Evolutionary conservation across 2,888 invertebrate species (phyloP).

Genomic region (Meganola albula): DNA sequence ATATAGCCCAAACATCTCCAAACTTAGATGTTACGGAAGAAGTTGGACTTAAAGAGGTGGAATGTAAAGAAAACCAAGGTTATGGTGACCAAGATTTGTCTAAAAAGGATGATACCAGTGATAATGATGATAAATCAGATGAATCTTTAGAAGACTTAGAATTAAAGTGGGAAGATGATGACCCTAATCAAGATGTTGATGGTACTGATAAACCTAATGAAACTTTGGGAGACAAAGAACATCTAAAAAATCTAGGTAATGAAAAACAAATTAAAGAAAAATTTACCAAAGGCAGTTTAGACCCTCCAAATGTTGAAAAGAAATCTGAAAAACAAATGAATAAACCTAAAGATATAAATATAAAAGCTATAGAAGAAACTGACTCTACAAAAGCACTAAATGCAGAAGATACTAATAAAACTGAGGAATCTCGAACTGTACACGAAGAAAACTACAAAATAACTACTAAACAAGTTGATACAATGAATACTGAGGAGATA

Average conservation of each 20-base stretch:
- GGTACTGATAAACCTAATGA: too few relatives aligned
- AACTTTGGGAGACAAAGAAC: too few relatives aligned
- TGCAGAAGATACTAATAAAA: background rate
- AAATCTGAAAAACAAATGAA: background rate
- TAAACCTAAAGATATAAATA: slow-evolving; percentile 2
- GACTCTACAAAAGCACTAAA: background rate
- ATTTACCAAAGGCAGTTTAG: background rate
- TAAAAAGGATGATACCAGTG: slow-evolving; percentile 1
- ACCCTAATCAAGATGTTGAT: slow-evolving; percentile 21
- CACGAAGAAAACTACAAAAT: too few relatives aligned
- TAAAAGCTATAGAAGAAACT: background rate
- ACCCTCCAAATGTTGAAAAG: background rate
- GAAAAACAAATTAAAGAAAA: too few relatives aligned
- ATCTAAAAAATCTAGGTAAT: too few relatives aligned
- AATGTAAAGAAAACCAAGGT: background rate
- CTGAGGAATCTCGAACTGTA: background rate
- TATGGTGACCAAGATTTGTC: background rate
- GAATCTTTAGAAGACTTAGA: slow-evolving; percentile 45
- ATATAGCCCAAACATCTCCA: background rate
- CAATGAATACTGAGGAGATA: too few relatives aligned
- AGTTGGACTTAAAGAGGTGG: background rate
- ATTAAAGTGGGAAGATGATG: slow-evolving; percentile 51
- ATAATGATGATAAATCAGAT: slow-evolving; percentile 19
- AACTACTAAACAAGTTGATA: too few relatives aligned
- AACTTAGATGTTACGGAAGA: background rate